Percentiles rank a stretch among this genome's conserved stretches.
Conservation (phyloP, 2,797 vertebrate species). For the Bradypodion ventrale region DNA sequence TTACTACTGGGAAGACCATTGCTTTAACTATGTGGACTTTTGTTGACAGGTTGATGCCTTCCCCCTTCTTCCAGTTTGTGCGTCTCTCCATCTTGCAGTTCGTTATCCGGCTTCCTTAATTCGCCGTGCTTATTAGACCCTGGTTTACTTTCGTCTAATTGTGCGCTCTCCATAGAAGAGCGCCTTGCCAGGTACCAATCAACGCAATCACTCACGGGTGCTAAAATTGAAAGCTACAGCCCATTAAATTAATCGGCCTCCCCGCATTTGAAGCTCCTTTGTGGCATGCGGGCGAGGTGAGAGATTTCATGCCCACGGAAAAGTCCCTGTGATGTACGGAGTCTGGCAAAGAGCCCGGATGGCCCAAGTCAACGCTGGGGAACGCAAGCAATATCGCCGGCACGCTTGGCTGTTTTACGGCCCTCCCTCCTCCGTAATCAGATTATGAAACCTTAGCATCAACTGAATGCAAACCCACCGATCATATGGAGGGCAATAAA, state of each 20-base stretch:
- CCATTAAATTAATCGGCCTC: not conserved
- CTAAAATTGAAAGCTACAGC: not conserved
- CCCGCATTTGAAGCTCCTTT: not conserved
- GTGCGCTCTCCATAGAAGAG: not conserved
- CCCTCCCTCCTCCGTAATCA: conserved; percentile 46
- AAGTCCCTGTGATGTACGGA: not conserved
- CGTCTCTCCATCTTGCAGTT: not conserved
- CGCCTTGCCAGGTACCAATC: not conserved
- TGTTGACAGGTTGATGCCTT: no score
- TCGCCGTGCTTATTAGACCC: not conserved
- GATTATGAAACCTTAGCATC: conserved; percentile 59
- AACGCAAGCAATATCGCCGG: conserved; percentile 30
- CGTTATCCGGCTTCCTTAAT: not conserved
- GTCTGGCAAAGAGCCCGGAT: not conserved
- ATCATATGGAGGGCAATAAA: conserved; percentile 61
- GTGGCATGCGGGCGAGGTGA: not conserved
- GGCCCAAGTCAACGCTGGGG: not conserved
- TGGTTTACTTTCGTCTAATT: not conserved
- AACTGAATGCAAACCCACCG: conserved; percentile 66
- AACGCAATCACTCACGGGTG: not conserved
- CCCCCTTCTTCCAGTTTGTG: not conserved
- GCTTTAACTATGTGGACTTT: no score
- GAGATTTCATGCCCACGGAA: not conserved
- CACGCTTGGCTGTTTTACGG: conserved; percentile 1
- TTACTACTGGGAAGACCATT: no score